A percentile compares a stretch with the other conserved stretches of the same genome.
Conservation (phyloP, 2,113 vertebrate genomes). For the Ranitomeya imitator region DNA sequence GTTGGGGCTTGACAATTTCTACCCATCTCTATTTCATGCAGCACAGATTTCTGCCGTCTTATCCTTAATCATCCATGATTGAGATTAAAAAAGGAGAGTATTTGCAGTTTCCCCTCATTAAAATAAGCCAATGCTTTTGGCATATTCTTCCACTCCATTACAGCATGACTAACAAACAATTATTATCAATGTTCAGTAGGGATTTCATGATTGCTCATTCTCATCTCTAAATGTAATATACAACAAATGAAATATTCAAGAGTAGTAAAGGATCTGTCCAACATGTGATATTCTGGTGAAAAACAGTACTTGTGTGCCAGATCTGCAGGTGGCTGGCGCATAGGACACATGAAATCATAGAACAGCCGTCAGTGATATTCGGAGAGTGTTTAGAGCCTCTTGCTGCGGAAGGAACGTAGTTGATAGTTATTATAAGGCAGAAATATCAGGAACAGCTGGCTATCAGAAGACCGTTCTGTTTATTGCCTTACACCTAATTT, state of each 20-base stretch:
- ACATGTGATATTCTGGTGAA: constrained; percentile 11
- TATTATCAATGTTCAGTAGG: constrained; percentile 16
- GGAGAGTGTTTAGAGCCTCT: background rate
- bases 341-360: background rate
- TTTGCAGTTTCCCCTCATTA: background rate
- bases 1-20: background rate
- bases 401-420: background rate
- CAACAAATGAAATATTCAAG: background rate
- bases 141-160: constrained; percentile 25
- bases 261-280: background rate
- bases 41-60: background rate
- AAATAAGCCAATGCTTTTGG: background rate
- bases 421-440: constrained; percentile 52
- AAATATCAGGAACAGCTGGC: constrained; percentile 54
- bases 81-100: background rate
- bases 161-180: constrained; percentile 31
- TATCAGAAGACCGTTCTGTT: constrained; percentile 44
- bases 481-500: constrained; percentile 50
- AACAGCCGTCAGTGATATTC: background rate
- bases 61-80: background rate
- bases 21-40: background rate
- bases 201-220: constrained; percentile 10
- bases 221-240: background rate
- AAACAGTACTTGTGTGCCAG: background rate
- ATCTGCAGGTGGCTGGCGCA: constrained; percentile 6